Base-by-base conservation (phyloP, 2,113 vertebrate genomes). In the Globicephala melas region DNA sequence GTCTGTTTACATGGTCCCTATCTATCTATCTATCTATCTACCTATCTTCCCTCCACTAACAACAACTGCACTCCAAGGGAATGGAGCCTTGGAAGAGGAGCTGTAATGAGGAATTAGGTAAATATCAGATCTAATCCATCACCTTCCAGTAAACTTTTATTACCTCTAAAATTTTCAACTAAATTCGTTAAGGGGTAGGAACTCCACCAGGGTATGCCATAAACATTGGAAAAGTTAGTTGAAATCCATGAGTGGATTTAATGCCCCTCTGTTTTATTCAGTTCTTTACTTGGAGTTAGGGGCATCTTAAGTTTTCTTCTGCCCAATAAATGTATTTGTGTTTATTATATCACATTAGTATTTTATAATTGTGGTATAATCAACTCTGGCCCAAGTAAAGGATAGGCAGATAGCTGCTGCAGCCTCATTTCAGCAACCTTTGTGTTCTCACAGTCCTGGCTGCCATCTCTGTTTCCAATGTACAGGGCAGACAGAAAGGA, bases 161-260 rank as follows among this genome's bases (percentile, higher is more conserved):
- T 17, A 47, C 25, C 26, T 62, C 26, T 90, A 86, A 86, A 63
- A 21, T 33, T 95, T 97, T 88, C 70, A 95, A 33, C 23, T 18
- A 91, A 79, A 79, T 63, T 91, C 6, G 2, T 71, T 70, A 77
- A 88, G 70, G 33, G 28, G 41, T 77, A 88, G 81, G 53, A 86
- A 81, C 55, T 95, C 41, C n/a, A 63, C 53, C 47, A 21, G 33
- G 62, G 53, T 79, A 58, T 77, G 12, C 26, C 23, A 71, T 77
- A 58, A 82, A 41, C 26, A 68, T 18, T 81, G 44, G 28, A 80
- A 95, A 91, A 97, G 94, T 85, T 81, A 77, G n/a, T 38, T 76
- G 23, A 38, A 73, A 71, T 25, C 25, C 44, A 58, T 60, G 60
- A 62, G 3, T 73, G 12, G 33, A 67, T 67, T 44, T 81, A 53